Conservation (phyloP, 2,888 invertebrate genomes). For the Ephialtes manifestator region DNA sequence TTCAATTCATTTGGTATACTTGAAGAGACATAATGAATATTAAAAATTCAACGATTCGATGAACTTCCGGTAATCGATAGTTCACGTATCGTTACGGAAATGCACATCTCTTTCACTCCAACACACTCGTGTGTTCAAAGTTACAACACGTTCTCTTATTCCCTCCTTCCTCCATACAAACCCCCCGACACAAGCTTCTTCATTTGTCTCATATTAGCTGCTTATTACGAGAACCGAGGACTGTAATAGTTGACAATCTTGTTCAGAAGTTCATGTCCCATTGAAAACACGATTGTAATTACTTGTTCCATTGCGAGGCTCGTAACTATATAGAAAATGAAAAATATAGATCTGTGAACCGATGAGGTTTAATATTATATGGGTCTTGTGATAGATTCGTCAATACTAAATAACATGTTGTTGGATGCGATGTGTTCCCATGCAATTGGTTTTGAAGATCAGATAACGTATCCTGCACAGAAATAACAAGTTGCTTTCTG, state of each 20-base stretch:
- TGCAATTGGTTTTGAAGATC: neutral
- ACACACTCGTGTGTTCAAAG: conserved; percentile 55
- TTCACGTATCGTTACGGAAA: conserved; percentile 37
- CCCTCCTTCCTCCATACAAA: conserved; percentile 3
- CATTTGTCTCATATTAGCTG: conserved; percentile 83
- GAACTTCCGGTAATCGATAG: conserved; percentile 65
- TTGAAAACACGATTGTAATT: conserved; percentile 3
- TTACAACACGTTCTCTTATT: conserved; percentile 33
- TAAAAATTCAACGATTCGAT: conserved; percentile 49
- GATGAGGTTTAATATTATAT: neutral
- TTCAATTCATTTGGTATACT: neutral
- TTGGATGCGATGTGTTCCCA: neutral
- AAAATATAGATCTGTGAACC: neutral
- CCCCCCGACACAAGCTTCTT: conserved; percentile 69
- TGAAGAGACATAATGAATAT: neutral
- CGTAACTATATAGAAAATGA: neutral
- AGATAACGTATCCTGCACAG: neutral
- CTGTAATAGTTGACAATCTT: conserved; percentile 73
- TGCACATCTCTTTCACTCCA: conserved; percentile 60
- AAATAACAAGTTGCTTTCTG: neutral
- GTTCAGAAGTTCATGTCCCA: neutral
- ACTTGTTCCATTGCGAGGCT: neutral
- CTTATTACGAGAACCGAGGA: conserved; percentile 81
- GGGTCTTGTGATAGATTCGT: neutral
- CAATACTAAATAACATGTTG: neutral